Evolutionary conservation across 2,797 vertebrate genomes (phyloP).

Genomic region (Sebastes elongatus): DNA sequence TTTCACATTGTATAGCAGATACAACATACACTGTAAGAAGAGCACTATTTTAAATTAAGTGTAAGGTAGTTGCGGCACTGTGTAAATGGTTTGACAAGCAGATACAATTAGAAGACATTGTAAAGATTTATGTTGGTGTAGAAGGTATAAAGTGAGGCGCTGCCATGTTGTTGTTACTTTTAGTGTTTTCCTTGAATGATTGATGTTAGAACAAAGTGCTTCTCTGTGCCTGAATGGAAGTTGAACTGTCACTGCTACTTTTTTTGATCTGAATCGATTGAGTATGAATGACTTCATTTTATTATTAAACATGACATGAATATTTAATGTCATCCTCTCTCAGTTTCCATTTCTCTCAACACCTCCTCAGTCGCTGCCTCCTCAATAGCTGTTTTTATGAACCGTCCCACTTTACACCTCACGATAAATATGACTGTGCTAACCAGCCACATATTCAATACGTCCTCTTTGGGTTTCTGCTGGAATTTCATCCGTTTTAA

Average conservation of each 20-base stretch:
- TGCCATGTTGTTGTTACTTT: conserved; percentile 8
- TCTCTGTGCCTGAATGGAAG: conserved; percentile 9
- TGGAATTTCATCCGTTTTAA: neutral
- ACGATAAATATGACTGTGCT: neutral
- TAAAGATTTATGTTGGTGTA: neutral
- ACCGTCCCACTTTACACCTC: conserved; percentile 12
- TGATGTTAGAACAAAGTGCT: conserved; percentile 24
- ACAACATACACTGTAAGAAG: neutral
- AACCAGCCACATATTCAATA: neutral
- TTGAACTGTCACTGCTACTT: conserved; percentile 19
- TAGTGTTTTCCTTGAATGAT: conserved; percentile 4
- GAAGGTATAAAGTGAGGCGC: neutral
- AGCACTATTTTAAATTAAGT: neutral
- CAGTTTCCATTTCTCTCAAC: conserved; percentile 32
- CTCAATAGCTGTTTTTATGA: neutral
- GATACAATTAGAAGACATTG: neutral
- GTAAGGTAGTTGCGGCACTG: neutral
- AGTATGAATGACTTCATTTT: conserved; percentile 67
- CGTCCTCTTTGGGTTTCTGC: neutral
- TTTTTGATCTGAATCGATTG: conserved; percentile 33
- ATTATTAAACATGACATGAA: conserved; percentile 71
- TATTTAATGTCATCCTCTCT: conserved; percentile 50
- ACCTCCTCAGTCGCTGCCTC: conserved; percentile 28
- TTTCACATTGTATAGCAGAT: neutral
- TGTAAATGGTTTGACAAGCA: neutral